Percentiles rank a stretch among this genome's conserved stretches.
These are phyloP conservation scores for Pygoscelis adeliae DNA, from an alignment of 2,113 vertebrate species.

Conservation along the genomic window DNA sequence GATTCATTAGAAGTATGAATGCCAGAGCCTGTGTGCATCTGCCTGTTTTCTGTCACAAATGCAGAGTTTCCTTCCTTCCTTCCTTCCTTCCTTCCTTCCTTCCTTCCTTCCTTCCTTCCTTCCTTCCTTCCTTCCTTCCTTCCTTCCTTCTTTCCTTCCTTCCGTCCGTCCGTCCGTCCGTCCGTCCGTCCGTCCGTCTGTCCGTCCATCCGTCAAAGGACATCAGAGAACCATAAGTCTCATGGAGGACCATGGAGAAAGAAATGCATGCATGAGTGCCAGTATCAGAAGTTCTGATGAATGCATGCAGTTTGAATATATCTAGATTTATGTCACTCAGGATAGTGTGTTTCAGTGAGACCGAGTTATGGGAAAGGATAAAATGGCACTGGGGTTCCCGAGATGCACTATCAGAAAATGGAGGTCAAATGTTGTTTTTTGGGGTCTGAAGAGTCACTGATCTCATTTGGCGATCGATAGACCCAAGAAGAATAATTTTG, in stretches of 20 bases:
- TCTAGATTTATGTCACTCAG: neutral
- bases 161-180: neutral
- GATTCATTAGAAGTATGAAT: neutral
- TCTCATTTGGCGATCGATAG: neutral
- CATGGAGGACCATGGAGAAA: neutral
- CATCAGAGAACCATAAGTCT: neutral
- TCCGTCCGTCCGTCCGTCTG: neutral
- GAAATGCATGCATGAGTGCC: neutral
- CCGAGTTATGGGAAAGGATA: neutral
- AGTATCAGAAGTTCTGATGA: neutral
- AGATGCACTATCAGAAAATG: neutral
- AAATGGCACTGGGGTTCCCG: neutral
- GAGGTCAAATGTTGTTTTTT: neutral
- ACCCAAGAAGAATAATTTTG: neutral
- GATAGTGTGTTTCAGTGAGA: neutral
- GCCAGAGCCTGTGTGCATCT: neutral
- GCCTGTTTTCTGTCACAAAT: neutral
- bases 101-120: neutral
- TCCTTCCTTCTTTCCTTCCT: neutral
- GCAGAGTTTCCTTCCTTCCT: neutral
- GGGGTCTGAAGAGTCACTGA: neutral
- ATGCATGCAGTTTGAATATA: neutral
- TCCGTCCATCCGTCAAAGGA: neutral
- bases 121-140: neutral
- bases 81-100: neutral